Conservation (phyloP, 35 echinoderm and acorn worm species). For the Ophiothrix spiculata region DNA sequence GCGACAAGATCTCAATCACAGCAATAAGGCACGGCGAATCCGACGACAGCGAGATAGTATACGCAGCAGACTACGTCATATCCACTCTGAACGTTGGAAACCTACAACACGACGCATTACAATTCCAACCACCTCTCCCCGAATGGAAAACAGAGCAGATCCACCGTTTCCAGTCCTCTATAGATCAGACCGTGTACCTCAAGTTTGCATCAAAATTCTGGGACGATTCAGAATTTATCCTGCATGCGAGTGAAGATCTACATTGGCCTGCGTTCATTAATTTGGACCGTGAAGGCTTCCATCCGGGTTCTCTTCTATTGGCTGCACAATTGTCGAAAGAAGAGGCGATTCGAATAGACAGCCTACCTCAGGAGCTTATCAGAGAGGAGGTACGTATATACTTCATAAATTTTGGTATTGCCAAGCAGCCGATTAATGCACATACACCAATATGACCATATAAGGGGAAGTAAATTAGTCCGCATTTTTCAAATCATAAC, state of each 20-base stretch:
- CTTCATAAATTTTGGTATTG: too few species aligned
- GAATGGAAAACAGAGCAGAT: slow-evolving; percentile 38
- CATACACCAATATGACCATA: too few species aligned
- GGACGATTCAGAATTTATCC: slow-evolving; percentile 20
- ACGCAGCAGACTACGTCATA: slow-evolving; percentile 1
- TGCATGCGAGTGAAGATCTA: slow-evolving; percentile 3
- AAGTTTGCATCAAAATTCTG: slow-evolving; percentile 42
- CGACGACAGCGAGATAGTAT: background rate
- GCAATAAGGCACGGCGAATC: background rate
- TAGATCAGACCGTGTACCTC: slow-evolving; percentile 13
- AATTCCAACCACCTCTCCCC: slow-evolving; percentile 38
- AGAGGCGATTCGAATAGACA: too few species aligned
- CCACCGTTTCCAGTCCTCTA: slow-evolving; percentile 5
- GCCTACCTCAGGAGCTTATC: too few species aligned
- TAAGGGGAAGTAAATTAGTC: too few species aligned
- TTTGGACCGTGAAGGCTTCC: slow-evolving; percentile 33
- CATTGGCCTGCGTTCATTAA: slow-evolving; percentile 28
- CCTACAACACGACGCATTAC: slow-evolving; percentile 14
- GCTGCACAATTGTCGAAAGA: too few species aligned
- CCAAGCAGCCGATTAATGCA: too few species aligned
- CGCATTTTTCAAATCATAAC: too few species aligned
- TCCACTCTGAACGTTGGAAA: slow-evolving; percentile 31
- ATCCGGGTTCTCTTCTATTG: too few species aligned
- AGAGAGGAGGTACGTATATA: too few species aligned
- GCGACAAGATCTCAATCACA: too few species aligned